Evolutionary conservation across 37 sponge, comb jelly and placozoan species (phyloP), one percentile per base, ranked within the genome.

Genomic region (Mnemiopsis leidyi): DNA sequence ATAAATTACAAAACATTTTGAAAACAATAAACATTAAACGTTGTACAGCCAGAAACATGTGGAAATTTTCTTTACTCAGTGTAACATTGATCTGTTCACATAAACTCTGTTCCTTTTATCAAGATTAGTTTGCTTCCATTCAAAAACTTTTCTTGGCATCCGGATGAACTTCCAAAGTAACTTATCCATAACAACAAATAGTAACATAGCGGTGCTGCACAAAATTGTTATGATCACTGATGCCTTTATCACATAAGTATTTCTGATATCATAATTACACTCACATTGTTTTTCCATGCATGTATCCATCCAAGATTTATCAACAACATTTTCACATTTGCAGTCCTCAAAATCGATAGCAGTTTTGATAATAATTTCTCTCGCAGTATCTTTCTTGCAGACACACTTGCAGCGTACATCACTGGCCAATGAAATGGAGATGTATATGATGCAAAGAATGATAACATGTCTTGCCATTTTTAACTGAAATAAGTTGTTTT

Each of bases 361-460:
- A n/a, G 90, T 85, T n/a, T 23, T 26, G 35, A 85, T 85, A 61
- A 85, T 36, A 28, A 85, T 85, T 25, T 85, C 26, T 40, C 48
- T 13, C 0, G 40, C 32, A n/a, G 29, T 39, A 85, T 85, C 90
- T 3, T 13, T 38, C 48, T 85, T 85, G 61, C 90, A 85, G 28
- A 85, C 90, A 85, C 90, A 85, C 25, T 85, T 85, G 29, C 90
- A 85, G 29, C 90, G 38, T 39, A 85, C 90, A 85, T 85, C 90
- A 85, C 90, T 40, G 33, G 73, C 24, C 29, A 5, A 69, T 3
- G n/a, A 16, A 23, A 69, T 3, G 7, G 73, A 69, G 29, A 69
- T 23, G 13, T 5, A 13, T 48, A 48, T 5, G 61, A 48, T 48
- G 61, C 61, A 48, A 48, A 48, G 61, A 13, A 48, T 5, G 13